Evolutionary conservation across 2,888 invertebrate species (phyloP), one percentile per base, ranked within the genome.

Genomic region (Hypomecis punctinalis): DNA sequence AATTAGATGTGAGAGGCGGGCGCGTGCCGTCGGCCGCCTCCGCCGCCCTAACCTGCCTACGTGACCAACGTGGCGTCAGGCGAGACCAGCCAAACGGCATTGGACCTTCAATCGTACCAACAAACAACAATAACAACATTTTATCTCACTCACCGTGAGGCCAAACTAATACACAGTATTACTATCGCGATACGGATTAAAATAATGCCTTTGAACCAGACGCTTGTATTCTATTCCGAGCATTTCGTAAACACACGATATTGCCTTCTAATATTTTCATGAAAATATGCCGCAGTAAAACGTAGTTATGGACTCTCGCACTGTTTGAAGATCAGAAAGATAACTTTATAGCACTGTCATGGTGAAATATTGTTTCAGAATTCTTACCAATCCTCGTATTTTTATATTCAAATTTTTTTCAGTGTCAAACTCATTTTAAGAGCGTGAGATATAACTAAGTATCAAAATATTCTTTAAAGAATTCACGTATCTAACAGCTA

Each of bases 51-150:
- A n/a, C 40, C 40, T 76, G 89, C 85, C 79, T 89, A 90, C 90
- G 90, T 90, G 90, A 89, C 87, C 70, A 65, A 48, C 63, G 73
- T 68, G 63, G 81, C 85, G 87, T 84, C 76, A 68, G 65, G 66
- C 67, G 65, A 57, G 65, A 63, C 56, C 68, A 62, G 71, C 71
- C 63, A 58, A 66, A 43, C 65, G 83, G 70, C 81, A 82, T 70
- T 77, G 81, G 85, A 80, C 84, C 82, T 83, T 78, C 76, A 71
- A 68, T 73, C 76, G 64, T 69, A 57, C 67, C 65, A 55, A 68
- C 59, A 60, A 52, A 57, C 55, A 66, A 66, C 70, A 70, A 56
- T 54, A 70, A 71, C 63, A 73, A 66, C 70, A 63, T 72, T 74
- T 72, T 78, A 75, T 72, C 68, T 70, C 66, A 63, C 66, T 72